Conservation (phyloP, 2,113 vertebrate genomes). For the Chionis minor region DNA sequence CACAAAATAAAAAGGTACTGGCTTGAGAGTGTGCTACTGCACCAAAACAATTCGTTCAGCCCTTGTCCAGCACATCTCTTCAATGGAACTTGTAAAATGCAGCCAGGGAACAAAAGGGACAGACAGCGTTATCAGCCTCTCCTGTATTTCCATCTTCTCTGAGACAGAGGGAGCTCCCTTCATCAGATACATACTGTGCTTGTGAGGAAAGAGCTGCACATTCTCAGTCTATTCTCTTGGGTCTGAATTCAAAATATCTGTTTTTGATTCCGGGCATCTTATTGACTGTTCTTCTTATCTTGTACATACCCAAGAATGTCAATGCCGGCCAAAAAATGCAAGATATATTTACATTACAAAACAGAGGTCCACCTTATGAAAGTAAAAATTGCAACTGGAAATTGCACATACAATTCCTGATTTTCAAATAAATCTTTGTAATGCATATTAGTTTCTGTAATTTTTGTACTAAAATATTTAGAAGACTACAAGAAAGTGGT, state of each 20-base stretch:
- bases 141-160: not conserved
- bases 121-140: not conserved
- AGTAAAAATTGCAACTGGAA: not conserved
- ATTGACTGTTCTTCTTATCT: not conserved
- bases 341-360: not conserved
- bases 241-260: not conserved
- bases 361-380: not conserved
- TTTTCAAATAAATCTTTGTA: not conserved
- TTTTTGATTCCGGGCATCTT: not conserved
- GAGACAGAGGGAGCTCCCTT: not conserved
- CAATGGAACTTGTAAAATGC: not conserved
- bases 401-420: accelerated
- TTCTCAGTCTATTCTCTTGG: not conserved
- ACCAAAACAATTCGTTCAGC: not conserved
- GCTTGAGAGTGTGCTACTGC: not conserved
- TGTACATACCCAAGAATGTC: not conserved
- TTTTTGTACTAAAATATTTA: not conserved
- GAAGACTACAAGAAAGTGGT: not conserved
- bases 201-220: not conserved
- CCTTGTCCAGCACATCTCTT: not conserved
- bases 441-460: not conserved
- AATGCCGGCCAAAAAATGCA: not conserved
- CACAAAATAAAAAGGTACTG: not conserved
- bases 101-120: not conserved
- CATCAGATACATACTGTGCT: not conserved